Conservation (phyloP, 1,140 invertebrate genomes). For the Danaus plexippus region DNA sequence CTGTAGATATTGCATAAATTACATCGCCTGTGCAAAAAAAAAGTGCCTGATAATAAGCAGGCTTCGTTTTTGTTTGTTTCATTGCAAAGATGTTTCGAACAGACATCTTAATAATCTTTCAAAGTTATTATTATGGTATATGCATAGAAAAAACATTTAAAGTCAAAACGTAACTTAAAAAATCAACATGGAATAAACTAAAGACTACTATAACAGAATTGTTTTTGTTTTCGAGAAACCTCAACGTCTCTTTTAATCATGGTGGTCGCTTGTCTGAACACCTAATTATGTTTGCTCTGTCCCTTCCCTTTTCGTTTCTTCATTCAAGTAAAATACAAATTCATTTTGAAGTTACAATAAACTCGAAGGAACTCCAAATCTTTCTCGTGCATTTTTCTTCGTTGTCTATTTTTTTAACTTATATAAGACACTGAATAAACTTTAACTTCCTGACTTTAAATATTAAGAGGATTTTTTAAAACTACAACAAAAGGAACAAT, state of each 20-base stretch:
- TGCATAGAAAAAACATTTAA: too few relatives aligned
- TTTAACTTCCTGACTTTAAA: slow-evolving; percentile 11
- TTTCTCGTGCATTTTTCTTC: slow-evolving; percentile 21
- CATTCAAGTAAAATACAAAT: slow-evolving; percentile 23
- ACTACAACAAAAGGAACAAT: neutral
- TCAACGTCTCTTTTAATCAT: slow-evolving; percentile 44
- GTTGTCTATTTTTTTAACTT: slow-evolving; percentile 17
- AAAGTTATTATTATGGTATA: too few relatives aligned
- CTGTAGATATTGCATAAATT: too few relatives aligned
- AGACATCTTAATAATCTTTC: too few relatives aligned
- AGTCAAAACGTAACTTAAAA: too few relatives aligned
- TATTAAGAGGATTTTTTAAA: slow-evolving; percentile 4
- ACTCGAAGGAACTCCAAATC: slow-evolving; percentile 27
- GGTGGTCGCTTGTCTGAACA: slow-evolving; percentile 28
- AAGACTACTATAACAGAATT: slow-evolving; percentile 6
- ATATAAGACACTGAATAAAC: slow-evolving; percentile 9
- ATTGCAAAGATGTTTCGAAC: too few relatives aligned
- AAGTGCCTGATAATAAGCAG: too few relatives aligned
- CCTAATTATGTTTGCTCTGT: slow-evolving; percentile 51
- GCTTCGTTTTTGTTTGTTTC: too few relatives aligned
- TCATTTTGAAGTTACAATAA: slow-evolving; percentile 31
- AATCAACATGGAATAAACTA: too few relatives aligned
- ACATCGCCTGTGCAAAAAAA: too few relatives aligned
- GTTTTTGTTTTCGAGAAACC: slow-evolving; percentile 30
- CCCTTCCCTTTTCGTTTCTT: slow-evolving; percentile 26